A percentile compares a stretch with the other conserved stretches of the same genome.
Conservation (phyloP, 2,888 invertebrate species). For the Tiliacea citrago region DNA sequence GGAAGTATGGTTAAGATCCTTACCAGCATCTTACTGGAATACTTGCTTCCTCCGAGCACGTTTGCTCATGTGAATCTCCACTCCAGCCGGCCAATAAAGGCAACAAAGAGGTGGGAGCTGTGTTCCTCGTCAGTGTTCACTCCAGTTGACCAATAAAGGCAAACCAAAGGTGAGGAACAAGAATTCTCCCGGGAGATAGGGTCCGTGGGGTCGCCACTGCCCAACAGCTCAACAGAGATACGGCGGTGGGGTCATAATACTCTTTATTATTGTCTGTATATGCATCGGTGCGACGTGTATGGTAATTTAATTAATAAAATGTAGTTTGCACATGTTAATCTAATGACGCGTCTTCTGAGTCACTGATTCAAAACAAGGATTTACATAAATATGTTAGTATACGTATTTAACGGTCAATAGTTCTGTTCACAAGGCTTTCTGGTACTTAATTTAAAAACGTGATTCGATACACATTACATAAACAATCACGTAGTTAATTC, state of each 20-base stretch:
- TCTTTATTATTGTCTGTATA: slow-evolving; percentile 28
- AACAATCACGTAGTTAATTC: background rate
- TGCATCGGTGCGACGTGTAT: background rate
- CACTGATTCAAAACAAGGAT: slow-evolving; percentile 6
- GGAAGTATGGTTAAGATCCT: too few species aligned
- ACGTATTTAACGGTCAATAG: background rate
- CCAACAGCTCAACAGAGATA: too few species aligned
- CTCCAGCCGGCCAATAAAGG: too few species aligned
- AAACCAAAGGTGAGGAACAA: too few species aligned
- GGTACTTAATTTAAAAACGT: background rate
- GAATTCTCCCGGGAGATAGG: too few species aligned
- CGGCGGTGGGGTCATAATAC: background rate
- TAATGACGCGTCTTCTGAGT: slow-evolving; percentile 20
- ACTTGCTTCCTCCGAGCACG: too few species aligned
- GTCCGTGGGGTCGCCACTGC: too few species aligned
- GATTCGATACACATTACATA: background rate
- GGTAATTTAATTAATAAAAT: slow-evolving; percentile 19
- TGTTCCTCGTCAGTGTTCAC: too few species aligned
- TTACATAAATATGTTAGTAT: slow-evolving; percentile 5
- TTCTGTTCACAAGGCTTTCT: background rate
- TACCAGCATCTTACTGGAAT: too few species aligned
- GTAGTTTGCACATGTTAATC: background rate
- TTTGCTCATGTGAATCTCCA: too few species aligned
- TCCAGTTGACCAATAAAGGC: too few species aligned
- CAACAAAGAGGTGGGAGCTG: too few species aligned